Base-by-base conservation (phyloP, 2,888 invertebrate genomes). In the Vesta saturnalis region DNA sequence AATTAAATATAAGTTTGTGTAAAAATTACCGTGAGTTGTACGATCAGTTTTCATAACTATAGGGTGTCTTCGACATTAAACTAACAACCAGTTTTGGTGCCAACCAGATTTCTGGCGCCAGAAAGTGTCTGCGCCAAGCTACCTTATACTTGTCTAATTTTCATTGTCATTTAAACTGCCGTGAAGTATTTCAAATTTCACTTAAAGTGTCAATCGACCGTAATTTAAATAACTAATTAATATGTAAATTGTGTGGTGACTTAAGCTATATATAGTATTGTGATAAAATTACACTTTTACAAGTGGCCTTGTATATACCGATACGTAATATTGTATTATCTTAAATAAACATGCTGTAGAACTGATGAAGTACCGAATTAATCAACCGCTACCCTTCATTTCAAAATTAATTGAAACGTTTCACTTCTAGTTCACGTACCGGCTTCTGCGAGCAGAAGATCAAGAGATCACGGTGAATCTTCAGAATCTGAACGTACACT, bases 261-360 rank as follows among this genome's bases (percentile, higher is more conserved):
- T 55, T 30, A 30, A 71, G 58, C 60, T 67, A 70, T 39, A 12
- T 39, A 39, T 39, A 39, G 39, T n/a, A n/a, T 68, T 72, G 68
- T 67, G 68, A 68, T 60, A 43, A 21, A 72, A 71, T 65, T 69
- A 66, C 47, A 65, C 70, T 70, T 72, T 72, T 72, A 72, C 72
- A 61, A 66, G 56, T 71, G 72, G 66, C 72, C 72, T 72, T 72
- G 70, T 64, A 69, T 52, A 62, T 65, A 68, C 69, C 69, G 66
- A 71, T 61, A 61, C 65, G 67, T 63, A 19, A 14, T 60, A 60
- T 22, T 54, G 55, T 60, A 52, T 22, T 22, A 15, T 5, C n/a
- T 58, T 12, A 22, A 18, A n/a, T 19, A 12, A 15, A n/a, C 5
- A 4, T 55, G 10, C 16, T 49, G n/a, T n/a, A n/a, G n/a, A n/a